Evolutionary conservation across 2,113 vertebrate genomes (phyloP), one percentile per base, ranked within the genome.

Genomic region (Heliornis fulica): DNA sequence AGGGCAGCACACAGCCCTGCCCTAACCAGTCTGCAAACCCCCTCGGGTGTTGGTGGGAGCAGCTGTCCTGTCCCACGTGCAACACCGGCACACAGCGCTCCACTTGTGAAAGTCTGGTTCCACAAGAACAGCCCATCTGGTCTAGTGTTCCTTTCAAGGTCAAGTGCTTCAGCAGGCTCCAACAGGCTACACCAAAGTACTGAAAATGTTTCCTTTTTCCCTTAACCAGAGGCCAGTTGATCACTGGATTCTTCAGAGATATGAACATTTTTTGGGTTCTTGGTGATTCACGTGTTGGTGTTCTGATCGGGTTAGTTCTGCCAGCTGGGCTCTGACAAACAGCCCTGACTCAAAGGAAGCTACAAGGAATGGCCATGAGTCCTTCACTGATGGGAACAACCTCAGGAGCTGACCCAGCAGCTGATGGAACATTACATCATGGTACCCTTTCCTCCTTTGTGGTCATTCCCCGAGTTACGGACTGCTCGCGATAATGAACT

Each of bases 31-130:
- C 31, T 65, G n/a, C 63, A 84, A 48, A 65, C 40, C 51, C 19
- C 28, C 22, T 17, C 41, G 23, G 18, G 29, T 36, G 41, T 45
- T 63, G 45, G 5, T 50, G 41, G 41, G 60, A 56, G 19, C 8
- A 74, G 13, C 45, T 4, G 25, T 25, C 28, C 41, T 20, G 23
- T 12, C 54, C 25, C 28, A 38, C 32, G 40, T 8, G 50, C 1
- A 0, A 19, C 18, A 26, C 38, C 5, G 36, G 17, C 12, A 26
- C 29, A 34, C 15, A 28, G n/a, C 1, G 0, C 18, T 22, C 5
- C 17, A 51, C 41, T 80, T 15, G 9, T 11, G 50, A 56, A 34
- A 45, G 13, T 7, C 41, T 51, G 9, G 10, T 59, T 41, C 18
- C 56, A 53, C 34, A 76, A 57, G 66, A 57, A 41, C 13, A 46